Evolutionary conservation across 2,888 invertebrate genomes (phyloP).

Genomic region (Abrostola tripartita): DNA sequence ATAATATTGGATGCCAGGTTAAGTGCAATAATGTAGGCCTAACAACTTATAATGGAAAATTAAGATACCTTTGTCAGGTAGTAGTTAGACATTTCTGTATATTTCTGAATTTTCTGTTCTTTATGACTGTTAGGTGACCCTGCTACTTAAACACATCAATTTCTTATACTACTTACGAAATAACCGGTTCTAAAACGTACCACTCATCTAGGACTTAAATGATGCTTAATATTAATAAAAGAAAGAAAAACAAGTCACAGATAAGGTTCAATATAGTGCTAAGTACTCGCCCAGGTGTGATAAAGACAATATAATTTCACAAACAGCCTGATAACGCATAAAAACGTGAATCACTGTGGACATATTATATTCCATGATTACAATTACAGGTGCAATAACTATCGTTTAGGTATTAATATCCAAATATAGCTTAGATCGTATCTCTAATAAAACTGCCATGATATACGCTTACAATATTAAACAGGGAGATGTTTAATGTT

Average conservation of each 20-base stretch:
- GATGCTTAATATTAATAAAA: too few species aligned
- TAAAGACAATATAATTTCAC: conserved; percentile 28
- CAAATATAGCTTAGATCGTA: neutral
- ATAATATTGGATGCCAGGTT: too few species aligned
- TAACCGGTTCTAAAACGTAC: too few species aligned
- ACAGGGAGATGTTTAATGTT: conserved; percentile 9
- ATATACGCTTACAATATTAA: conserved; percentile 25
- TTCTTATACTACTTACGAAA: too few species aligned
- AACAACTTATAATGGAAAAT: too few species aligned
- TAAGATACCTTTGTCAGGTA: too few species aligned
- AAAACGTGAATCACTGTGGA: conserved; percentile 20
- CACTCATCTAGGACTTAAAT: too few species aligned
- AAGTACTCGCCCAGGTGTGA: conserved; percentile 13
- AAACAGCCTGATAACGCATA: conserved; percentile 27
- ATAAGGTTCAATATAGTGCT: conserved; percentile 47
- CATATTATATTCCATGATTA: neutral
- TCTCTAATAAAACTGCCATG: conserved; percentile 35
- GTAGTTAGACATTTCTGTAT: too few species aligned
- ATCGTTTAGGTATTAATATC: conserved; percentile 3
- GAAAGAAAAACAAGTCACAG: conserved; percentile 16
- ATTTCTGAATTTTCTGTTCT: too few species aligned
- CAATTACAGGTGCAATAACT: neutral
- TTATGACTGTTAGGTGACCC: too few species aligned
- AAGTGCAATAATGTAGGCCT: too few species aligned
- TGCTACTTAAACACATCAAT: too few species aligned